Evolutionary conservation across 2,113 vertebrate genomes (phyloP), one percentile per base, ranked within the genome.

Genomic region (Notarius lentiginosus): DNA sequence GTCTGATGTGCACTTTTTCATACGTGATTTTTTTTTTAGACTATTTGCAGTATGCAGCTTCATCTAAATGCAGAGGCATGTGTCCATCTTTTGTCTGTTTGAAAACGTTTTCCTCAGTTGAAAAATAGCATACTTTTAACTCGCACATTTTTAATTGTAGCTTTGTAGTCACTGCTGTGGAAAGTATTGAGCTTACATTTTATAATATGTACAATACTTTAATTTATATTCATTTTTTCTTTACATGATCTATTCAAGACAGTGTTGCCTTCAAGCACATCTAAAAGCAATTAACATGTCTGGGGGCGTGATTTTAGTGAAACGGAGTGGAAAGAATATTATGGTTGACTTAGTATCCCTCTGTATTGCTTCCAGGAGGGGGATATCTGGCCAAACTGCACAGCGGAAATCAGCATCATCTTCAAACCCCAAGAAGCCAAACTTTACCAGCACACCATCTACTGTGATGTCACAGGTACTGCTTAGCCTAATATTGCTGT

Each of bases 381-480:
- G 1, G 96, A 98, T 14, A 89, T 97, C 76, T 97, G 95, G 95
- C 96, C 96, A 5, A 95, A 95, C 55, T 93, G 91, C 30, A 95
- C 95, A 0, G 88, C 83, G 55, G 90, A 96, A 90, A 94, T 98
- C 66, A 91, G 3, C 2, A 91, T 98, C 63, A 91, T 94, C 72
- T 97, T 98, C 85, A 96, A 95, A 84, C 97, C 97, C 0, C 86
- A 75, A 51, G 94, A 96, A 90, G 96, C 95, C 89, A 93, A 24
- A 88, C 22, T 95, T 47, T 97, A 96, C 91, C 93, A 96, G 3
- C 94, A 94, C 58, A 95, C 91, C 0, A 66, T 97, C 58, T 98
- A 96, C 89, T 98, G 97, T 51, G 88, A 96, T 83, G 91, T 99
- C 90, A 96, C 97, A 95, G 97, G 96, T 96, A 84, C n/a, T 56